Conservation (phyloP, 2,113 vertebrate species). For the Etheostoma spectabile region DNA sequence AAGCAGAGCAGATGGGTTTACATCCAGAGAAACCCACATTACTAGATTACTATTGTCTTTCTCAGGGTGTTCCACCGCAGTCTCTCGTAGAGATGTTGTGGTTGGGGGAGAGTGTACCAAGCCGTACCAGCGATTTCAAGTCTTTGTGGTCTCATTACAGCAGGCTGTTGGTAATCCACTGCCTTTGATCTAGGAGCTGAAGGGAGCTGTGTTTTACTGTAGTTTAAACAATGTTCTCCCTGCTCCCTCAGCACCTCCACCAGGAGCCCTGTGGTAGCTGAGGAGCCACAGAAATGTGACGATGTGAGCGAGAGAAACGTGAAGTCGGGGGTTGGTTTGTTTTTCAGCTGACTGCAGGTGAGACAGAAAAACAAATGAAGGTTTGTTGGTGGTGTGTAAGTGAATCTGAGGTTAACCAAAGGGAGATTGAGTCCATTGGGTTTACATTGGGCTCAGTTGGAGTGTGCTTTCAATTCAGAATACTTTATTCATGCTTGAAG, state of each 20-base stretch:
- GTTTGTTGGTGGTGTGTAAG: slow-evolving; percentile 20
- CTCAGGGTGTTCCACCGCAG: slow-evolving; percentile 65
- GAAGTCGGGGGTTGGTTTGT: slow-evolving; percentile 16
- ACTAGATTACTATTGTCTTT: slow-evolving; percentile 79
- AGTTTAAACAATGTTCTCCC: slow-evolving; percentile 71
- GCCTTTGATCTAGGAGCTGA: slow-evolving; percentile 77
- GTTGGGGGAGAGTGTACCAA: slow-evolving; percentile 49
- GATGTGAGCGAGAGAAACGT: neutral
- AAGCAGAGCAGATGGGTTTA: slow-evolving; percentile 56
- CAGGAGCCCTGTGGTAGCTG: slow-evolving; percentile 58
- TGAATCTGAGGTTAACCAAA: slow-evolving; percentile 46
- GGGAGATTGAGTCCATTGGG: neutral
- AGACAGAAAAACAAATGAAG: neutral
- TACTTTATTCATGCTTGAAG: slow-evolving; percentile 30
- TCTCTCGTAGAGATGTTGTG: slow-evolving; percentile 45
- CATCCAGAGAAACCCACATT: slow-evolving; percentile 74
- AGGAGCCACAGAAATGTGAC: slow-evolving; percentile 43
- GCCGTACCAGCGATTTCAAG: slow-evolving; percentile 66
- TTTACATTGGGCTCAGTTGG: slow-evolving; percentile 15
- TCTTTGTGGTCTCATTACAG: slow-evolving; percentile 75
- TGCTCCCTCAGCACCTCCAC: slow-evolving; percentile 72
- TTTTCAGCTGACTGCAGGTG: slow-evolving; percentile 33
- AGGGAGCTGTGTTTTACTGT: slow-evolving; percentile 70
- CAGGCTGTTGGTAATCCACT: slow-evolving; percentile 79
- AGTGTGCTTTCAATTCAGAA: slow-evolving; percentile 1